A percentile compares a stretch with the other conserved stretches of the same genome.
phyloP scores from a whole-genome alignment of 2,113 vertebrate genomes.

The Mustela lutreola region DNA sequence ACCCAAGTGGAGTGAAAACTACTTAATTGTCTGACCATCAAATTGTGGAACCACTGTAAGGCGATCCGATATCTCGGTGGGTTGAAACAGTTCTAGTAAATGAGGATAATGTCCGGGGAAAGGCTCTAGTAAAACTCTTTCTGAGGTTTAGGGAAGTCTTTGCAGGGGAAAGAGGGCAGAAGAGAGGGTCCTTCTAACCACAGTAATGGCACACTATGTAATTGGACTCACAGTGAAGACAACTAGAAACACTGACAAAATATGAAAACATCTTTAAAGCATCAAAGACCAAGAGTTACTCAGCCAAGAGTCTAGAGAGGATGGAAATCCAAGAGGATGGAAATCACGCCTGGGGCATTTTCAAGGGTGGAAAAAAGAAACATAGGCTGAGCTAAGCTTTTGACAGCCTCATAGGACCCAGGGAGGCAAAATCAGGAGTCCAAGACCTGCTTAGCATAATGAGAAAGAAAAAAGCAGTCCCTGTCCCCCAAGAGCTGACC shows the following conservation, averaged over 20 bases:
- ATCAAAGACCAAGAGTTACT: not conserved
- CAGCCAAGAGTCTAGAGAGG: not conserved
- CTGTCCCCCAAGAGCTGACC: not conserved
- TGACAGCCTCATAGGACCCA: not conserved
- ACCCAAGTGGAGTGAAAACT: not conserved
- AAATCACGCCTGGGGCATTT: not conserved
- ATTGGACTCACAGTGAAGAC: not conserved
- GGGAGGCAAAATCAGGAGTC: not conserved
- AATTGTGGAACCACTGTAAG: not conserved
- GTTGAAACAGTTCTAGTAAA: not conserved
- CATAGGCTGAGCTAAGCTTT: not conserved
- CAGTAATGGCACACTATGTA: no score
- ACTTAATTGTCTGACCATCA: not conserved
- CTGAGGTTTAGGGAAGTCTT: not conserved
- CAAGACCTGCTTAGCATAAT: not conserved
- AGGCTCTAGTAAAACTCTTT: not conserved
- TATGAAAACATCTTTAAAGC: not conserved
- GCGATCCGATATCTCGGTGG: not conserved
- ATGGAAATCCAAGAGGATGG: not conserved
- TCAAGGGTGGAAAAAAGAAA: not conserved
- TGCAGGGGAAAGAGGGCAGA: no score
- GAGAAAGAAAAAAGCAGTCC: not conserved
- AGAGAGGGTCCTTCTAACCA: not conserved
- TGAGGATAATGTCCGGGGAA: not conserved
- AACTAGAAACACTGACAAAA: not conserved